A percentile compares a stretch with the other conserved stretches of the same genome.
Conservation (phyloP, 53 echinoderm and acorn worm species). For the Holothuria scabra region DNA sequence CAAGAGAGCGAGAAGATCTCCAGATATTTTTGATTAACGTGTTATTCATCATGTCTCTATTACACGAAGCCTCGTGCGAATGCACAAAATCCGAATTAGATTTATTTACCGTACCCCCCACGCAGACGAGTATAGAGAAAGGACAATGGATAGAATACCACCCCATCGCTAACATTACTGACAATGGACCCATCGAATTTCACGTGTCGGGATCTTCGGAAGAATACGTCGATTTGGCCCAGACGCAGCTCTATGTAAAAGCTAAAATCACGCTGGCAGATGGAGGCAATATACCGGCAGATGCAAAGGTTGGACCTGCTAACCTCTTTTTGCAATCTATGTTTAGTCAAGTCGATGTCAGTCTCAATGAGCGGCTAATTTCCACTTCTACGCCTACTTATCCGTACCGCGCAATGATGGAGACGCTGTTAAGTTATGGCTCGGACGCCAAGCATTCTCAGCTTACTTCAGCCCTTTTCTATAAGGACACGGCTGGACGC, state of each 20-base stretch:
- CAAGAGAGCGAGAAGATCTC: constrained; percentile 17
- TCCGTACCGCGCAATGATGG: too few species aligned
- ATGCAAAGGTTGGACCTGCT: constrained; percentile 51
- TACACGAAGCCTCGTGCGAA: constrained; percentile 56
- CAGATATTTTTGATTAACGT: constrained; percentile 6
- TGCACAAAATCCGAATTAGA: constrained; percentile 54
- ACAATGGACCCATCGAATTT: constrained; percentile 14
- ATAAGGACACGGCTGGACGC: constrained; percentile 52
- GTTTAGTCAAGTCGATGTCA: constrained; percentile 55
- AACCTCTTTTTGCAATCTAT: constrained; percentile 62
- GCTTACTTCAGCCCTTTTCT: constrained; percentile 42
- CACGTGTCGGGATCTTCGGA: background rate
- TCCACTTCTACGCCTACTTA: constrained; percentile 63
- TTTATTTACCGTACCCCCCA: constrained; percentile 8
- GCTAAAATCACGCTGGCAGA: constrained; percentile 31
- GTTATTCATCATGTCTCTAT: constrained; percentile 43
- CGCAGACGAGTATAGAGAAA: too few species aligned
- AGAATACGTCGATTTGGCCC: constrained; percentile 33
- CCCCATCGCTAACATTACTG: constrained; percentile 35
- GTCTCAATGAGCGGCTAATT: constrained; percentile 54
- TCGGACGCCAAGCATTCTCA: constrained; percentile 11
- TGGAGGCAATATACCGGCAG: constrained; percentile 7
- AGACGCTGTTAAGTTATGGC: constrained; percentile 40
- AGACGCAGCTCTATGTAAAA: constrained; percentile 19
- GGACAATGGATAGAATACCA: constrained; percentile 54